These are phyloP conservation scores for Myopa testacea DNA, from an alignment of 2,888 invertebrate genomes.

Conservation along the genomic window DNA sequence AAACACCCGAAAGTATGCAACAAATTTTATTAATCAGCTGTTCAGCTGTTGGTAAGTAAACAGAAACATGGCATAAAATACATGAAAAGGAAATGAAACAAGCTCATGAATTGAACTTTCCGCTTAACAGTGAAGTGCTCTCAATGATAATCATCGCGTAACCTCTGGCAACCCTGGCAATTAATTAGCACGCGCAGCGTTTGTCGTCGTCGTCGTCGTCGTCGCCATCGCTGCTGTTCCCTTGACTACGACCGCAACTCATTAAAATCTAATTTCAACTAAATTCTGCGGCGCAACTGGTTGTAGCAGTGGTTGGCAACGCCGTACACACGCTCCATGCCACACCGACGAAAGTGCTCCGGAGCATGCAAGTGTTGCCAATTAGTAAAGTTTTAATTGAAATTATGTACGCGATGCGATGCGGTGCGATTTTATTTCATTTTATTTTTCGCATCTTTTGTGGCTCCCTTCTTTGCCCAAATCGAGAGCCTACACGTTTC, in stretches of 20 bases:
- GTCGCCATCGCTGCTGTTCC: neutral
- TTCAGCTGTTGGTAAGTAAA: neutral
- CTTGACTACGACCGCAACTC: constrained; percentile 24
- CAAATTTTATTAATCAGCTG: neutral
- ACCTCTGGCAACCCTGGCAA: constrained; percentile 9
- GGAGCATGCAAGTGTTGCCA: constrained; percentile 35
- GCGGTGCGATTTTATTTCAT: neutral
- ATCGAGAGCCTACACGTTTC: no score
- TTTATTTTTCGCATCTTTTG: neutral
- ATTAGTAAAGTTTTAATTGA: constrained; percentile 38
- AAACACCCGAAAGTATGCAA: neutral
- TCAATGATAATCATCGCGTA: neutral
- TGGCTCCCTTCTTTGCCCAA: no score
- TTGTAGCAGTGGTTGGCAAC: neutral
- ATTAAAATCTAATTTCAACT: constrained; percentile 35
- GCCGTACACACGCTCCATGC: neutral
- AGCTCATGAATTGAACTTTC: no score
- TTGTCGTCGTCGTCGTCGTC: neutral
- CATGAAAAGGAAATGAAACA: neutral
- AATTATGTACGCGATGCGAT: constrained; percentile 13
- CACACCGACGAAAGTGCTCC: neutral
- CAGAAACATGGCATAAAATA: neutral
- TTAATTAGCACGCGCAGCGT: constrained; percentile 20
- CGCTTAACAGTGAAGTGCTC: neutral
- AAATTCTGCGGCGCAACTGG: constrained; percentile 15